These are phyloP conservation scores for Heteromyza rotundicornis DNA, from an alignment of 2,888 invertebrate genomes.

Conservation along the genomic window DNA sequence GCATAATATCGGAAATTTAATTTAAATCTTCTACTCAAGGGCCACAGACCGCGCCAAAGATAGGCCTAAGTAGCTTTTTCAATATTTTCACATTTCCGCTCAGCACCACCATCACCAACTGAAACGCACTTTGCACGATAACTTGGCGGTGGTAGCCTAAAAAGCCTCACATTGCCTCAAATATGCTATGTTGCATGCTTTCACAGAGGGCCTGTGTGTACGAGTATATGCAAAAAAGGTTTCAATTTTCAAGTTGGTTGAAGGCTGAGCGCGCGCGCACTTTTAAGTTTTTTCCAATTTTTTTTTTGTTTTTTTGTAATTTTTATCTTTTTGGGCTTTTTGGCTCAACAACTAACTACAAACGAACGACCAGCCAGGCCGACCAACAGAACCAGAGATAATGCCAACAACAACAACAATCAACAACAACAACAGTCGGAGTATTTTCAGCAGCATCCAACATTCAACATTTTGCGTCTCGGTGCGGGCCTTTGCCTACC, in stretches of 20 bases:
- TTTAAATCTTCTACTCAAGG: too few species aligned
- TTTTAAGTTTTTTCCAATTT: background rate
- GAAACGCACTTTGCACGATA: background rate
- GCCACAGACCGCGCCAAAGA: too few species aligned
- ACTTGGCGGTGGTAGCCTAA: background rate
- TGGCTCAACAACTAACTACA: background rate
- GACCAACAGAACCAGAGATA: too few species aligned
- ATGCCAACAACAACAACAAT: background rate
- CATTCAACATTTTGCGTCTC: too few species aligned
- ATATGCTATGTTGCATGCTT: too few species aligned
- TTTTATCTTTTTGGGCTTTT: background rate
- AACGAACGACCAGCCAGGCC: too few species aligned
- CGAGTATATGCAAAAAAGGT: constrained; percentile 1
- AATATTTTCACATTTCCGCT: too few species aligned
- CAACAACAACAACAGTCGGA: background rate
- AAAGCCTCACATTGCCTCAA: background rate
- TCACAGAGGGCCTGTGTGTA: too few species aligned
- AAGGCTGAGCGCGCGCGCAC: background rate
- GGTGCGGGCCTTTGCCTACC: too few species aligned
- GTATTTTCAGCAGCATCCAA: background rate
- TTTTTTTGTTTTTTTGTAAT: too few species aligned
- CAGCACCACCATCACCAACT: too few species aligned
- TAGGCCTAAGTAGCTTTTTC: background rate
- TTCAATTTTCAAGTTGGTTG: background rate
- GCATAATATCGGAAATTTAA: too few species aligned